A percentile compares a stretch with the other conserved stretches of the same genome.
Evolutionary conservation across 2,888 invertebrate species (phyloP).

Genomic region (Chrysomela aeneicollis): DNA sequence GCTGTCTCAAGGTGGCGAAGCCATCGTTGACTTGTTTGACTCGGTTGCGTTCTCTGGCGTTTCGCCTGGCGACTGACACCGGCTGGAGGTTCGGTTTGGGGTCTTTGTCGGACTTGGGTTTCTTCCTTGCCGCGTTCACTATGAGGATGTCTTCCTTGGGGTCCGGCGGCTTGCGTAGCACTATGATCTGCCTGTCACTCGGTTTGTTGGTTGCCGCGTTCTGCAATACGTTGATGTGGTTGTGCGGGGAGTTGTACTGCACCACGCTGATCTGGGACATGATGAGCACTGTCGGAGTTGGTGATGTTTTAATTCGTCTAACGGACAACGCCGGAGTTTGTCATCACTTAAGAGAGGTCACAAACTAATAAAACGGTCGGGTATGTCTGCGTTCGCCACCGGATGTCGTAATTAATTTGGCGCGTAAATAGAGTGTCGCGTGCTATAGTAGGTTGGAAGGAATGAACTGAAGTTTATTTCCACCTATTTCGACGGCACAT

Average conservation of each 20-base stretch:
- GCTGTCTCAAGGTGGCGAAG: slow-evolving; percentile 85
- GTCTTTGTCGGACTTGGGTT: slow-evolving; percentile 42
- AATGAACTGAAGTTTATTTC: slow-evolving; percentile 51
- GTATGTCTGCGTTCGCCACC: slow-evolving; percentile 37
- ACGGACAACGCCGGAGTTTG: slow-evolving; percentile 22
- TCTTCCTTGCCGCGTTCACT: slow-evolving; percentile 56
- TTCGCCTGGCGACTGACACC: slow-evolving; percentile 85
- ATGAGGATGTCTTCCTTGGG: slow-evolving; percentile 53
- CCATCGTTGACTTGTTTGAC: slow-evolving; percentile 94
- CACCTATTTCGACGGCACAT: slow-evolving; percentile 55
- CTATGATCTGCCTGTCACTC: slow-evolving; percentile 63
- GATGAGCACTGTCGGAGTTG: slow-evolving; percentile 11
- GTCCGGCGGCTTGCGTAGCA: slow-evolving; percentile 64
- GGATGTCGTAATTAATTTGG: slow-evolving; percentile 51
- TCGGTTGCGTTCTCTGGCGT: slow-evolving; percentile 91
- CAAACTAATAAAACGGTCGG: slow-evolving; percentile 31
- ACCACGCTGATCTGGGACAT: slow-evolving; percentile 65
- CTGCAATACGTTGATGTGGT: slow-evolving; percentile 71
- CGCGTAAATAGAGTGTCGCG: slow-evolving; percentile 54
- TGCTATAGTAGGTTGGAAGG: slow-evolving; percentile 50
- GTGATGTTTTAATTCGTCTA: neutral
- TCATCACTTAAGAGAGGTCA: slow-evolving; percentile 38
- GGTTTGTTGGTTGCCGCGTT: slow-evolving; percentile 68
- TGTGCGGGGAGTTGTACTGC: slow-evolving; percentile 67
- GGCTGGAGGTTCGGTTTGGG: slow-evolving; percentile 68